Base-by-base conservation (phyloP, 2,113 vertebrate genomes). In the Puntigrus tetrazona region DNA sequence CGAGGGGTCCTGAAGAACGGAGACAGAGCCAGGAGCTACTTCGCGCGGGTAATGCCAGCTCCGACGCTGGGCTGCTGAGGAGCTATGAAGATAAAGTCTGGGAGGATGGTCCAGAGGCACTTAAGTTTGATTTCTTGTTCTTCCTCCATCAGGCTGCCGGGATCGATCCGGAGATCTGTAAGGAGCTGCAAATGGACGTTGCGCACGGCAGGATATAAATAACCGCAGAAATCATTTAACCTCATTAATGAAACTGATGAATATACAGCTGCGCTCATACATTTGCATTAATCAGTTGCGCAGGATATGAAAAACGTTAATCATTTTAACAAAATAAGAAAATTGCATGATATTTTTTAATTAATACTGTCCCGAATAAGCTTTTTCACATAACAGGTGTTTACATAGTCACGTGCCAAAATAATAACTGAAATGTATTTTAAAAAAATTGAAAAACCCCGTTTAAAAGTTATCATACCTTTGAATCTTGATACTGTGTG, bases 1-100 rank as follows among this genome's bases (percentile, higher is more conserved):
- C 80, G 85, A 69, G 95, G 95, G 7, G 81, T 81, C 47, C 8
- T 82, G 34, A 92, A 93, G 87, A 90, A 96, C 81, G 78, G 87
- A 86, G 59, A 18, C 0, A 47, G 82, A 67, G 94, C 95, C 25
- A 88, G 90, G 34, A 78, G 78, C 10, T 95, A 91, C 77, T 95
- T 93, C 72, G 86, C 92, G 36, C 94, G 93, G 92, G 95, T 95
- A 65, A 67, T 67, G 63, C 7, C 52, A 57, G 52, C n/a, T 57
- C 52, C n/a, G 14, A 31, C 3, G 14, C 31, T 65, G 16, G 29
- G 61, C 27, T 65, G 7, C 14, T 34, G 29, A 65, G 29, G 34
- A 34, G 2, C 1, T 7, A 65, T 1, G 14, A 34, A 16, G 59
- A 25, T 13, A 27, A 61, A 27, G n/a, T 27, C 27, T 61, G 57